A percentile compares a stretch with the other conserved stretches of the same genome.
These are phyloP conservation scores for Phymanthus crucifer DNA, from an alignment of 92 coral and sea anemone genomes.

Conservation along the genomic window DNA sequence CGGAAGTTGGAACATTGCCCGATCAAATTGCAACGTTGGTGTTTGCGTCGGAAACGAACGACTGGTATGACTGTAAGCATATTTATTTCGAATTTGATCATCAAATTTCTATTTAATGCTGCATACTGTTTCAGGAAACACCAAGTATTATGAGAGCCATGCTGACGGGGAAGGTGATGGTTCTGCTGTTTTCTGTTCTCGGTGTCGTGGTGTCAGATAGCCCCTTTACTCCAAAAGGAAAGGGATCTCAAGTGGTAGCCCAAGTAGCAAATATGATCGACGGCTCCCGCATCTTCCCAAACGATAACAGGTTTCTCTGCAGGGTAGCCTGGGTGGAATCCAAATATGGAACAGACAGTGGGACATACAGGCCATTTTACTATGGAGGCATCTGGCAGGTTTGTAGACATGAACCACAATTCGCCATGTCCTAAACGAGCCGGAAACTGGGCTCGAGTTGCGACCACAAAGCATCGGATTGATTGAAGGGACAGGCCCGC, in stretches of 20 bases:
- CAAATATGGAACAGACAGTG: slow-evolving; percentile 54
- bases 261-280: slow-evolving; percentile 39
- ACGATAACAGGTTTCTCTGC: slow-evolving; percentile 70
- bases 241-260: slow-evolving; percentile 57
- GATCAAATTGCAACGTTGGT: too few relatives aligned
- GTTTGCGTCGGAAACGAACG: too few relatives aligned
- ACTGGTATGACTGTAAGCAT: too few relatives aligned
- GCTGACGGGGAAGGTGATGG: slow-evolving; percentile 18
- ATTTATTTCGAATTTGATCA: too few relatives aligned
- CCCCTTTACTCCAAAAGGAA: slow-evolving; percentile 24
- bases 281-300: slow-evolving; percentile 46
- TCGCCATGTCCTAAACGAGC: too few relatives aligned
- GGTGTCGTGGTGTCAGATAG: slow-evolving; percentile 11
- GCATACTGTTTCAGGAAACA: background rate
- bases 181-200: slow-evolving; percentile 9
- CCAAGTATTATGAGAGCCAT: slow-evolving; percentile 5
- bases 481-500: too few relatives aligned
- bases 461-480: too few relatives aligned
- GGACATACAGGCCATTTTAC: slow-evolving; percentile 62
- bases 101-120: background rate
- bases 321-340: slow-evolving; percentile 86
- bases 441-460: too few relatives aligned
- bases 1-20: too few relatives aligned
- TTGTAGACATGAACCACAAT: background rate
- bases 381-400: slow-evolving; percentile 87